Percentiles rank a stretch among this genome's conserved stretches.
Conservation (phyloP, 2,888 invertebrate species). For the Rugalucina vietnamica region DNA sequence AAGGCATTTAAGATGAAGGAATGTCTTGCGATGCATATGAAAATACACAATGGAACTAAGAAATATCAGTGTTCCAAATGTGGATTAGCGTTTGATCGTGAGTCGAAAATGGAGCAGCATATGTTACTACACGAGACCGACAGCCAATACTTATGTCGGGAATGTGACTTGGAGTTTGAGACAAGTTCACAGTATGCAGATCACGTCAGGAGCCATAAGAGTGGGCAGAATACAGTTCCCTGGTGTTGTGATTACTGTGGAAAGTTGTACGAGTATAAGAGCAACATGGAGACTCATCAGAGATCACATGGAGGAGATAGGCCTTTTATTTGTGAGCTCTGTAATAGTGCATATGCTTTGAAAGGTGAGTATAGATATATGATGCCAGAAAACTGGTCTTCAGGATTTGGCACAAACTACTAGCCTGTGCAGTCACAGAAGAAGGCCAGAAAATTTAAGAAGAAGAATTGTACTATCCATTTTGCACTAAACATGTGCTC, state of each 20-base stretch:
- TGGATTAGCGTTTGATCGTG: conserved; percentile 54
- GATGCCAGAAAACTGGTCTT: too few relatives aligned
- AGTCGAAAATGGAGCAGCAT: conserved; percentile 39
- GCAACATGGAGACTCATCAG: background rate
- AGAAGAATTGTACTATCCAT: too few relatives aligned
- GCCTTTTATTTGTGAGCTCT: conserved; percentile 12
- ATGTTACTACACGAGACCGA: conserved; percentile 25
- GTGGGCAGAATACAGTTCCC: background rate
- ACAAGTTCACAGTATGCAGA: conserved; percentile 52
- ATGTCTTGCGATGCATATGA: conserved; percentile 61
- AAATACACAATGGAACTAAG: conserved; percentile 53
- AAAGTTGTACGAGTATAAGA: background rate
- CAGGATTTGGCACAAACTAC: too few relatives aligned
- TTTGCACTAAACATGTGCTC: too few relatives aligned
- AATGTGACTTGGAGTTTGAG: conserved; percentile 54
- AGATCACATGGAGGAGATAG: background rate
- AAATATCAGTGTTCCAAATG: conserved; percentile 55
- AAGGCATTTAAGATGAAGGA: conserved; percentile 56
- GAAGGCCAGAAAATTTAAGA: too few relatives aligned
- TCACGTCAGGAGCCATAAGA: conserved; percentile 47
- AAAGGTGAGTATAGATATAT: conserved; percentile 1
- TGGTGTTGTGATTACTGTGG: conserved; percentile 1
- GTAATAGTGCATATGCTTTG: background rate
- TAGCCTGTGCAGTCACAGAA: too few relatives aligned
- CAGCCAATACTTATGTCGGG: conserved; percentile 50